phyloP scores from a whole-genome alignment of 2,113 vertebrate genomes.

The Ailuropoda melanoleuca region DNA sequence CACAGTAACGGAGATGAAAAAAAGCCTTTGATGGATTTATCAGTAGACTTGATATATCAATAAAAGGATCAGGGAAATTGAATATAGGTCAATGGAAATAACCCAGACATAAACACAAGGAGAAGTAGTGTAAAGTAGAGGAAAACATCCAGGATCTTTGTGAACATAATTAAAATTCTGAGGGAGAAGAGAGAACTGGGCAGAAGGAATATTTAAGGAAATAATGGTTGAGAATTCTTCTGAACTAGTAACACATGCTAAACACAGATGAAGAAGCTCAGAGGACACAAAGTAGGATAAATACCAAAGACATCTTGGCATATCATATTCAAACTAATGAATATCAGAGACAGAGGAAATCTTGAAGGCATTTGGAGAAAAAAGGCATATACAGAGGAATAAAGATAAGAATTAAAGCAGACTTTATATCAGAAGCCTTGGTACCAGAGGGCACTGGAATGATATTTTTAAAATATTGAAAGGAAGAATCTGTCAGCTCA shows the following conservation, averaged over 20 bases:
- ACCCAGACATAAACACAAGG: neutral
- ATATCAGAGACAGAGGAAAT: neutral
- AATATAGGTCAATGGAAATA: neutral
- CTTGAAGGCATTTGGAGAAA: neutral
- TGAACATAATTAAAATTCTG: neutral
- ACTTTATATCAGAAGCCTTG: neutral
- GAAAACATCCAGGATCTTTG: neutral
- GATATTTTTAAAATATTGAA: neutral
- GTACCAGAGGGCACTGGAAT: neutral
- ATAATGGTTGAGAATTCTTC: neutral
- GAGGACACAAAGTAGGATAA: neutral
- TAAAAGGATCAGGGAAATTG: neutral
- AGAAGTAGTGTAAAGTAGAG: neutral
- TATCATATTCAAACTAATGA: neutral
- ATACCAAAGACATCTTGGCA: neutral
- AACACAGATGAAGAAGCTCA: neutral
- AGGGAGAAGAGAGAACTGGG: neutral
- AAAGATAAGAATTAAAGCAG: neutral
- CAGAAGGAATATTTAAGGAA: neutral
- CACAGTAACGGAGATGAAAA: neutral
- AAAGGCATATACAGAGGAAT: neutral
- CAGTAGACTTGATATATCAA: neutral
- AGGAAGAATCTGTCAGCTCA: neutral
- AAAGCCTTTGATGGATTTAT: neutral
- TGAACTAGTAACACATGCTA: neutral